Conservation (phyloP, 2,888 invertebrate species). For the Antitype chi region DNA sequence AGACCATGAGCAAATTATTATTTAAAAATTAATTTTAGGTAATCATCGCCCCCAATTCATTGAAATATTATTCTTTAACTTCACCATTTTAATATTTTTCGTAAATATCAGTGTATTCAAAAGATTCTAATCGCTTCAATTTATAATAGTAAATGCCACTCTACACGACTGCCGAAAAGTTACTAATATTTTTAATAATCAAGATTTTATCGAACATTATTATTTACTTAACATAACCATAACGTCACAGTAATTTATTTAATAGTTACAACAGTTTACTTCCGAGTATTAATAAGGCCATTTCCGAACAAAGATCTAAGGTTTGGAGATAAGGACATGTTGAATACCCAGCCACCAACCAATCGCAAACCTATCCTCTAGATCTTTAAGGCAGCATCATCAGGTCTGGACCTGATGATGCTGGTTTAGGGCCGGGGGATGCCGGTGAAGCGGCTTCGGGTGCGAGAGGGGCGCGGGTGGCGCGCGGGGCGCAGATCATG, state of each 20-base stretch:
- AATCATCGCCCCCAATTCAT: neutral
- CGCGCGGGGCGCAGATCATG: constrained; percentile 84
- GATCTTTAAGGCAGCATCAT: too few species aligned
- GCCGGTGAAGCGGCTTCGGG: constrained; percentile 39
- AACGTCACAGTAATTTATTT: constrained; percentile 34
- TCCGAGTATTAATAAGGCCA: constrained; percentile 52
- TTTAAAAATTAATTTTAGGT: neutral
- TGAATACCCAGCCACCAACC: too few species aligned
- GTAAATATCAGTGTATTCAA: neutral
- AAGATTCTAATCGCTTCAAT: constrained; percentile 5
- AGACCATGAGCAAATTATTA: neutral
- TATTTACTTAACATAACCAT: constrained; percentile 21
- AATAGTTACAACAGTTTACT: constrained; percentile 39
- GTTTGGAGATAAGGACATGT: constrained; percentile 7
- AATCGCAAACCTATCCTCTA: too few species aligned
- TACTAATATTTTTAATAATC: constrained; percentile 3
- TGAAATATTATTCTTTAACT: neutral
- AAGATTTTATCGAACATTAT: constrained; percentile 13
- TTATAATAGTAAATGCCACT: constrained; percentile 3
- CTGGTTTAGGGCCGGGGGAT: constrained; percentile 56
- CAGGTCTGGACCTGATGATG: constrained; percentile 45
- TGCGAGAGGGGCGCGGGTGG: constrained; percentile 67
- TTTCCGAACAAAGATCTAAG: constrained; percentile 48
- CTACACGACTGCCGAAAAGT: neutral
- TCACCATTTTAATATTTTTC: neutral